Base-by-base conservation (phyloP, 2,113 vertebrate species). In the Phyllostomus discolor region DNA sequence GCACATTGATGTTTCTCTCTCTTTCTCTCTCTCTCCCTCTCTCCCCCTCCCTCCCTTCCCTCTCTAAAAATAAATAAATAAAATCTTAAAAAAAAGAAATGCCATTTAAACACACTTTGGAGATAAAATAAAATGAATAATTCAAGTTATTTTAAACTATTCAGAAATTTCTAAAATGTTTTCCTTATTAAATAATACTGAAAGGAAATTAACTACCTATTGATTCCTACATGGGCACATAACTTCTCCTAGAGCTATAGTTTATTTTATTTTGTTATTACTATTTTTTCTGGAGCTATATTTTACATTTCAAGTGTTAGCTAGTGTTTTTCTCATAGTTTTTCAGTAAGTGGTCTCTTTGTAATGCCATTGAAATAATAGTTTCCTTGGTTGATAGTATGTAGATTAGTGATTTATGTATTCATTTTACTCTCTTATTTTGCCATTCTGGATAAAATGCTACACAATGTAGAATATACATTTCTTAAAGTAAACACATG, bases 231-330 rank as follows among this genome's bases (percentile, higher is more conserved):
- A 31, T 26, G 88, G 28, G 54, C 6, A n/a, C 2, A 84, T 2
- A 90, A 83, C 50, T 95, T 52, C 57, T 95, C 76, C 75, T 91
- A 93, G 15, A 88, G 59, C 28, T 90, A 5, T n/a, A n/a, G 79
- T 90, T 95, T 70, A 62, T 43, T 62, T 62, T 31, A 62, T 48
- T 31, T 26, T 62, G 26, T 31, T 62, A 28, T 31, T 62, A 62
- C 59, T 62, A 10, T 59, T 59, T 62, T 62, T 62, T 28, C 59
- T 62, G 12, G 59, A 31, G 59, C 26, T 28, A 62, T 28, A 62
- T 87, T 89, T 95, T 69, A 62, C 48, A 52, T 88, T 95, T 88
- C 7, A 67, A 50, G 5, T 64, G 84, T 84, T 38, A 48, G 5
- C 24, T 52, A 10, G 8, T n/a, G 10, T 48, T 33, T 72, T 69